Base-by-base conservation (phyloP, 2,888 invertebrate species). In the Scaeva pyrastri region DNA sequence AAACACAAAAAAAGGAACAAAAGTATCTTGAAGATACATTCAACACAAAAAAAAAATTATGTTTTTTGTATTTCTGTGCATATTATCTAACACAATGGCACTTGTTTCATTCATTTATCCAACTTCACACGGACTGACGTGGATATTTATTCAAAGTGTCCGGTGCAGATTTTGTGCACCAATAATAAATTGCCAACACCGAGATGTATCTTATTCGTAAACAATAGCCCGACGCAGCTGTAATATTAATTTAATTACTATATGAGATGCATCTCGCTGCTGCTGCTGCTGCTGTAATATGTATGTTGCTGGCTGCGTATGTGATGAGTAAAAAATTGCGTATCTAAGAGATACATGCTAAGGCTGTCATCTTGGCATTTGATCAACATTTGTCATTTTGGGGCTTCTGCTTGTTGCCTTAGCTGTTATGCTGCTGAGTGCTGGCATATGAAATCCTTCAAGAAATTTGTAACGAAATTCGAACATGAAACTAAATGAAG, bases 361-460 rank as follows among this genome's bases (percentile, higher is more conserved):
- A 16, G 12, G 58, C 56, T 78, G 86, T 82, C 78, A 77, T 74
- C 45, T 86, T 82, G 82, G 86, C 86, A 82, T 86, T 86, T 86
- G 86, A 86, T 86, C 86, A 82, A 86, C 82, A 86, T 86, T 86
- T 86, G 71, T 86, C 82, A 78, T 78, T 78, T n/a, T 82, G 8
- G 41, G 31, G 26, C 73, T 80, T 85, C 26, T 31, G 16, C 80
- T 64, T 23, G 60, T 31, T 66, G 52, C 48, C n/a, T n/a, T 70
- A 56, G n/a, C 31, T 31, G 31, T n/a, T n/a, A n/a, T 66, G 55
- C 36, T 31, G 56, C n/a, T n/a, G n/a, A n/a, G n/a, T 52, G 52
- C 6, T 76, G 55, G 64, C 70, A 73, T 31, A 31, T 64, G 56
- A 81, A 64, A 77, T 77, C 70, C 71, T 52, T 62, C 56, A 41